Evolutionary conservation across 2,888 invertebrate genomes (phyloP).

Genomic region (Cryptophagus acutangulus): DNA sequence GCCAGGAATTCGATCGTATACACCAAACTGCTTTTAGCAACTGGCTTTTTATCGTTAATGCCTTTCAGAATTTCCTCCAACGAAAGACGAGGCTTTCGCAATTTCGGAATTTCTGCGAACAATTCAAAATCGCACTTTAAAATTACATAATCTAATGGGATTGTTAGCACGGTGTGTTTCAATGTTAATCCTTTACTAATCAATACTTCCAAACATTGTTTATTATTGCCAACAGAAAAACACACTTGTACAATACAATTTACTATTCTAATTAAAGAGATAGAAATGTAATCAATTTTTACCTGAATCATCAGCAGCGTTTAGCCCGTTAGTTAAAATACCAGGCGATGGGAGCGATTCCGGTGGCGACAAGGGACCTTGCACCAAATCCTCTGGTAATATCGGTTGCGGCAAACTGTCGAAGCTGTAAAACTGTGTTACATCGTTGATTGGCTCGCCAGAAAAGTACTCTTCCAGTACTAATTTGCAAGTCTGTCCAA

Average conservation of each 20-base stretch:
- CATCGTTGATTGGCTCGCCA: slow-evolving; percentile 46
- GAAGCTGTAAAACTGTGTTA: slow-evolving; percentile 45
- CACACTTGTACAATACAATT: too few species aligned
- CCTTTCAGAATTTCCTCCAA: slow-evolving; percentile 41
- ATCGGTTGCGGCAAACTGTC: slow-evolving; percentile 45
- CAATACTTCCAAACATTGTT: too few species aligned
- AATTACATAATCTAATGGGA: too few species aligned
- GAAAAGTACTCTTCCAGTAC: slow-evolving; percentile 81
- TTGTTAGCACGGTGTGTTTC: too few species aligned
- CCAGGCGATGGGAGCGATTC: slow-evolving; percentile 40
- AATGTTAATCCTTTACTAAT: background rate
- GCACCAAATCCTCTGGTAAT: slow-evolving; percentile 30
- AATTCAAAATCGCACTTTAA: slow-evolving; percentile 1
- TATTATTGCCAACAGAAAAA: too few species aligned
- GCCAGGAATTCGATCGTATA: slow-evolving; percentile 51
- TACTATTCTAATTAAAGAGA: too few species aligned
- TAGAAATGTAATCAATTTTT: slow-evolving; percentile 15
- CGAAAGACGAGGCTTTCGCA: slow-evolving; percentile 42
- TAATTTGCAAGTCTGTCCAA: slow-evolving; percentile 76
- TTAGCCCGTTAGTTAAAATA: slow-evolving; percentile 29
- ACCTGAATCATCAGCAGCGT: slow-evolving; percentile 26
- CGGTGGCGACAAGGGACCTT: slow-evolving; percentile 39
- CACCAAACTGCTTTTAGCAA: slow-evolving; percentile 19
- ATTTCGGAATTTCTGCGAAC: slow-evolving; percentile 11
- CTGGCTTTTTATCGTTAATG: slow-evolving; percentile 20